A percentile compares a stretch with the other conserved stretches of the same genome.
Evolutionary conservation across 2,113 vertebrate species (phyloP).

Genomic region (Sakesphorus luctuosus): DNA sequence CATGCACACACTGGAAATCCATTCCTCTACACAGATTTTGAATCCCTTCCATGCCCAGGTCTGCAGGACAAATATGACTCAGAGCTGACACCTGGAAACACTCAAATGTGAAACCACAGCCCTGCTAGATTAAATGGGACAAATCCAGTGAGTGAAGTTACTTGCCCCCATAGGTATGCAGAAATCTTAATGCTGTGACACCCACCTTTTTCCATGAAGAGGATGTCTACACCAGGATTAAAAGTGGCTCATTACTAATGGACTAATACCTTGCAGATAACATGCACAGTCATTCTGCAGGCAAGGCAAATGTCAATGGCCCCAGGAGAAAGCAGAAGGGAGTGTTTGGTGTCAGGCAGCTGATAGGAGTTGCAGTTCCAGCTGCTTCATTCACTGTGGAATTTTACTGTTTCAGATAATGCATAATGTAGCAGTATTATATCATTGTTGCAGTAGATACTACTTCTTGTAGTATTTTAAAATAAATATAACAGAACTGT

Average conservation of each 20-base stretch:
- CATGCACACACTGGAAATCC: neutral
- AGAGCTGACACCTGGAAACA: neutral
- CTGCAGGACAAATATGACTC: conserved; percentile 11
- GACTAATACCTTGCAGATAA: neutral
- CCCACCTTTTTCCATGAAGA: neutral
- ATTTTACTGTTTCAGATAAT: neutral
- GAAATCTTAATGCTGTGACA: neutral
- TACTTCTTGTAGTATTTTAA: neutral
- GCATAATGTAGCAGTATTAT: neutral
- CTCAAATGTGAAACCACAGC: neutral
- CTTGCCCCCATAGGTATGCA: neutral
- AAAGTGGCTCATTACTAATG: neutral
- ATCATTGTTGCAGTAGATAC: neutral
- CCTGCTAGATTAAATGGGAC: neutral
- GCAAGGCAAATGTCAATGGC: neutral
- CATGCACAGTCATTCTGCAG: conserved; percentile 40
- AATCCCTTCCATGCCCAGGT: neutral
- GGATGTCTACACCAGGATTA: neutral
- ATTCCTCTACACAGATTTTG: neutral
- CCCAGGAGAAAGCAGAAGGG: neutral
- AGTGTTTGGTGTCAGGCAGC: neutral
- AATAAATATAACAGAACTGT: neutral
- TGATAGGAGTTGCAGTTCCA: neutral
- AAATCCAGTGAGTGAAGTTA: neutral
- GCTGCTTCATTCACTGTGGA: neutral